Percentiles rank a stretch among this genome's conserved stretches.
These are phyloP conservation scores for Xenops minutus DNA, from an alignment of 2,797 vertebrate genomes.

Conservation along the genomic window DNA sequence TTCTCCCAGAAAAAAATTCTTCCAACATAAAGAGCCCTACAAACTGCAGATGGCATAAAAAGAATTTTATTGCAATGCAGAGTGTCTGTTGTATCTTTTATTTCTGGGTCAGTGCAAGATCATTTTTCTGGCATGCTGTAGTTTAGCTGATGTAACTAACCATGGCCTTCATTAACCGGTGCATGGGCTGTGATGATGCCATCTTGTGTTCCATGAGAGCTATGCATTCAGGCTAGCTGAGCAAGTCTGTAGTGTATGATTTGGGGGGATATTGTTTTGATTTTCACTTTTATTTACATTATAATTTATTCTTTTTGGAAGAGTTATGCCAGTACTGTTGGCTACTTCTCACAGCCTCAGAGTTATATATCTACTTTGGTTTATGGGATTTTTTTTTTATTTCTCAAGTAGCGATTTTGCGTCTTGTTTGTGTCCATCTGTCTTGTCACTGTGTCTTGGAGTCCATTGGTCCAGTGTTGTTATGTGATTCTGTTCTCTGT, in stretches of 20 bases:
- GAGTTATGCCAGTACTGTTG: slow-evolving; percentile 60
- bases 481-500: slow-evolving; percentile 95
- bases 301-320: slow-evolving; percentile 53
- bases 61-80: slow-evolving; percentile 95
- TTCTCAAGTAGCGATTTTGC: slow-evolving; percentile 65
- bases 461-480: slow-evolving; percentile 73
- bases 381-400: slow-evolving; percentile 38
- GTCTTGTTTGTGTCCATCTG: slow-evolving; percentile 74
- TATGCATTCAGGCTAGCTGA: slow-evolving; percentile 74
- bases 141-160: slow-evolving; percentile 78
- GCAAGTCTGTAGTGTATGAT: slow-evolving; percentile 75
- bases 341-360: slow-evolving; percentile 62
- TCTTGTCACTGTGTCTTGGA: slow-evolving; percentile 74
- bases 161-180: slow-evolving; percentile 73
- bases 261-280: slow-evolving; percentile 63
- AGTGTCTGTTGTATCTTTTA: slow-evolving; percentile 86
- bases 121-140: slow-evolving; percentile 86
- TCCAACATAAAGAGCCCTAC: slow-evolving; percentile 7
- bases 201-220: slow-evolving; percentile 81
- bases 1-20: slow-evolving; percentile 70
- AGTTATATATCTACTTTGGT: slow-evolving; percentile 23
- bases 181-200: slow-evolving; percentile 83
- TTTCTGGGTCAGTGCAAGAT: slow-evolving; percentile 73
- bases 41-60: slow-evolving; percentile 97
- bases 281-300: slow-evolving; percentile 41